Evolutionary conservation across 2,888 invertebrate genomes (phyloP), one percentile per base, ranked within the genome.

Genomic region (Pheosia tremula): DNA sequence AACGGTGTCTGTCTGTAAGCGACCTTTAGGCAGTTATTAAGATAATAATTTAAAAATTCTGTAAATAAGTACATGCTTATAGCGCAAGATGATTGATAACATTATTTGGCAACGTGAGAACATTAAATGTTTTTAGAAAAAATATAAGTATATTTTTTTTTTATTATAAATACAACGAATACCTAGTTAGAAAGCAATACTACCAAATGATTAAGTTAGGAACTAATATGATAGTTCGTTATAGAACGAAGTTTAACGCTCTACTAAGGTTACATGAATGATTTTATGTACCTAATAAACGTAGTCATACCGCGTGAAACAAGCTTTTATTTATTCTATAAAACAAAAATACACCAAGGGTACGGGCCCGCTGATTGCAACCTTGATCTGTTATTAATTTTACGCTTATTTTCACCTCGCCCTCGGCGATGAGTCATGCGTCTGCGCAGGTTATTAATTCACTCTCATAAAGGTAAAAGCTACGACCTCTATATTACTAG

Each of bases 301-400:
- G 66, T 57, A 59, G 52, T 68, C 68, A 69, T 63, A 49, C 61
- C 56, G 60, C 57, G 56, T 67, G 60, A 73, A 72, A 65, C 67
- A 70, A 68, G 67, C 77, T 75, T 81, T 77, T 81, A 78, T 80
- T 77, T 81, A 74, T 77, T 67, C 64, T 74, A 72, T 68, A 71
- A 70, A 71, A 74, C 81, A 78, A 79, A 83, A 81, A 80, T 78
- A 79, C 59, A 66, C 69, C 59, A 63, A 64, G 64, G 67, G 70
- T 71, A 79, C 77, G 77, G 76, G 75, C 73, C 68, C 77, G 74
- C 79, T 85, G 78, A 86, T 84, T 79, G 80, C 81, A 86, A 83
- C 88, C 88, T 86, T 87, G 87, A 83, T 87, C 86, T 82, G 80
- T 83, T 86, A 88, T 89, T 87, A 89, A 88, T 87, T 87, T 88